phyloP scores from a whole-genome alignment of 2,888 invertebrate genomes.

The Ochropacha duplaris region DNA sequence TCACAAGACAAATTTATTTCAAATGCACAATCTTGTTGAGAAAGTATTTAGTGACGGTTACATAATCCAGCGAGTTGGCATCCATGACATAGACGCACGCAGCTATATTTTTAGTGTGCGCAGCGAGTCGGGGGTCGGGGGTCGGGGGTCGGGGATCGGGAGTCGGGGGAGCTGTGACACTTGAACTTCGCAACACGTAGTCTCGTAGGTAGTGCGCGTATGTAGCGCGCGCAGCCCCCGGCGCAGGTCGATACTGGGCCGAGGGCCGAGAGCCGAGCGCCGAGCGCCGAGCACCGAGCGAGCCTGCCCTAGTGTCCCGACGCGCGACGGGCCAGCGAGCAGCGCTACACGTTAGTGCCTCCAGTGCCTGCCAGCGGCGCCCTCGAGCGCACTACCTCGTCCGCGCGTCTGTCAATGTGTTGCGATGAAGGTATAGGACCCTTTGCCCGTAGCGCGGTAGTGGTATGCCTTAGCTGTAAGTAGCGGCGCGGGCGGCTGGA shows the following conservation, averaged over 20 bases:
- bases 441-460: conserved; percentile 69
- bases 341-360: background rate
- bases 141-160: too few relatives aligned
- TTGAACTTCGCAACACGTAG: background rate
- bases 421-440: conserved; percentile 78
- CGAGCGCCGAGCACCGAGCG: conserved; percentile 14
- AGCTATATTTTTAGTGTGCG: too few relatives aligned
- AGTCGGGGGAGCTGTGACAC: background rate
- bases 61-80: background rate
- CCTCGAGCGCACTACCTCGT: conserved; percentile 41
- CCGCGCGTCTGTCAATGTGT: conserved; percentile 53
- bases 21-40: too few relatives aligned
- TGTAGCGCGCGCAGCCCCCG: conserved; percentile 15
- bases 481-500: conserved; percentile 59
- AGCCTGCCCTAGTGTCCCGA: too few relatives aligned
- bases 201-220: background rate
- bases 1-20: too few relatives aligned
- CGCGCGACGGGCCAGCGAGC: background rate
- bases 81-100: too few relatives aligned
- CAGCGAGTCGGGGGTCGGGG: too few relatives aligned
- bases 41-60: background rate
- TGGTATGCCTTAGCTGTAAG: conserved; percentile 71
- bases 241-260: conserved; percentile 9
- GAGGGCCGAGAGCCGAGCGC: too few relatives aligned
- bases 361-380: conserved; percentile 46